Base-by-base conservation (phyloP, 2,888 invertebrate species). In the Resseliella maxima region DNA sequence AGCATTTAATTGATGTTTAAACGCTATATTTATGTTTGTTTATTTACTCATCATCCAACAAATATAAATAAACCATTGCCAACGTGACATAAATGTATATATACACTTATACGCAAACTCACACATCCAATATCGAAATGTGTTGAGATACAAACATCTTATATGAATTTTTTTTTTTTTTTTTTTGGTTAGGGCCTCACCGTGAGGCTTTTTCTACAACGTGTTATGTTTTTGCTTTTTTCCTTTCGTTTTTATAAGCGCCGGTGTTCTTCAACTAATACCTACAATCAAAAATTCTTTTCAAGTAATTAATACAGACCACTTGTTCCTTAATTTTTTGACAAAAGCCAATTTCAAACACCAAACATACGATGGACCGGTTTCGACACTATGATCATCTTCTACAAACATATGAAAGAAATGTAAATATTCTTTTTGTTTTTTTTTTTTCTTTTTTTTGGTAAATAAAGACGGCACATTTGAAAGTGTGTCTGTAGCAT, bases 1-100 rank as follows among this genome's bases (percentile, higher is more conserved):
- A 45, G 85, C 85, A 86, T 86, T 85, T 64, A 86, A 87, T 86
- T 86, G 86, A 86, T 31, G 86, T 86, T 64, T 64, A 86, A 64
- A 64, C 64, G 64, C 36, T 86, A 15, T 64, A 59, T 72, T 12
- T 46, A 45, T 45, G 85, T 85, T 27, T 85, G 24, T 45, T 85
- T 85, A 45, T 85, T 45, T 85, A 85, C 46, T 24, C 72, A 72
- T 72, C 72, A 12, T 15, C 31, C 27, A 0, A 15, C 15, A 5
- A 72, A 72, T 1, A 5, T 1, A 72, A 12, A 31, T 10, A 72
- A 72, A 5, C 72, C 27, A 21, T 72, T 31, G n/a, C 6, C 72
- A 18, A 72, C 18, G 15, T 72, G 31, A 31, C n/a, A n/a, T n/a
- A n/a, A n/a, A n/a, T n/a, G n/a, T n/a, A n/a, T n/a, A n/a, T n/a